phyloP scores from a whole-genome alignment of 2,113 vertebrate genomes.

The Urocitellus parryii region DNA sequence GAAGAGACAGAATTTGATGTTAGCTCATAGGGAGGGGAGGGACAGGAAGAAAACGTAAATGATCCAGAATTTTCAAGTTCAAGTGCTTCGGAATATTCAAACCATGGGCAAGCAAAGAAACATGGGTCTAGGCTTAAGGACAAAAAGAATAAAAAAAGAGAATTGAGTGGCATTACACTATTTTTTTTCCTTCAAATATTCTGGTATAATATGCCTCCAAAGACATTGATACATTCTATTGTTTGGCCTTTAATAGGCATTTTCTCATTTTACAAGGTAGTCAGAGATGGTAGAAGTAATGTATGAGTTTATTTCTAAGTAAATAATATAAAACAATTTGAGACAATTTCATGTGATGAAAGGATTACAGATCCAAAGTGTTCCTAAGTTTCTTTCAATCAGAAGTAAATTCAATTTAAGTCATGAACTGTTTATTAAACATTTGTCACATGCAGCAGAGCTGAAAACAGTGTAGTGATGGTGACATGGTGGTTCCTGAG shows the following conservation, averaged over 20 bases:
- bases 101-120: neutral
- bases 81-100: slow-evolving; percentile 23
- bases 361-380: neutral
- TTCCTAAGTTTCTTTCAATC: slow-evolving; percentile 24
- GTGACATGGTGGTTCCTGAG: neutral
- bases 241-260: neutral
- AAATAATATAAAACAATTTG: neutral
- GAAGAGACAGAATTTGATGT: slow-evolving; percentile 23
- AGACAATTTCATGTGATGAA: neutral
- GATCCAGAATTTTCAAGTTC: neutral
- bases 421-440: neutral
- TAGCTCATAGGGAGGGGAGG: neutral
- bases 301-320: slow-evolving; percentile 28
- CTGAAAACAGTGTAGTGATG: neutral
- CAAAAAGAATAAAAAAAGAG: neutral
- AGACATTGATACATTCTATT: neutral
- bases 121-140: neutral
- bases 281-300: neutral
- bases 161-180: neutral
- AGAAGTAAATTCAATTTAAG: neutral
- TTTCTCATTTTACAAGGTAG: slow-evolving; percentile 23
- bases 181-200: neutral
- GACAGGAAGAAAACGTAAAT: neutral
- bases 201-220: neutral
- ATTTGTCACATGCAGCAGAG: neutral